Conservation (phyloP, 2,888 invertebrate species). For the Eurois occulta region DNA sequence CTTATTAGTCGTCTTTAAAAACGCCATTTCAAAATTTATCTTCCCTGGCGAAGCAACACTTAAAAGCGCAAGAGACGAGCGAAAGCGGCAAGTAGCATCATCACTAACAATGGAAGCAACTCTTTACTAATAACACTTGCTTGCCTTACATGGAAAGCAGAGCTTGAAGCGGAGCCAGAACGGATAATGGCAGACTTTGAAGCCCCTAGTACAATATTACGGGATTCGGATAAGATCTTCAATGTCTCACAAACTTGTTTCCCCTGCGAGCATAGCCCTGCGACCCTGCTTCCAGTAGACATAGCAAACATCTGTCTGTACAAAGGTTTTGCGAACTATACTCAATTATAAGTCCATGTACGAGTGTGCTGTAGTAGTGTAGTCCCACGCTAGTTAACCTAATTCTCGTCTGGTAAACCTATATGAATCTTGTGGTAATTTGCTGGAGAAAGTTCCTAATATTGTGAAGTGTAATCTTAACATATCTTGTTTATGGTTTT, state of each 20-base stretch:
- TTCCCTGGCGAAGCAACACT: neutral
- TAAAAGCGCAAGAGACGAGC: neutral
- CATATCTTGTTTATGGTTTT: neutral
- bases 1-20: neutral
- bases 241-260: conserved; percentile 20
- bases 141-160: conserved; percentile 38
- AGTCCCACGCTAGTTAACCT: conserved; percentile 44
- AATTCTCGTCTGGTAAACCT: conserved; percentile 31
- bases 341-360: conserved; percentile 42
- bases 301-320: conserved; percentile 11
- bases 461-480: neutral
- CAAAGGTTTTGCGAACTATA: conserved; percentile 11
- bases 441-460: conserved; percentile 42
- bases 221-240: conserved; percentile 42
- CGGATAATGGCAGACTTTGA: conserved; percentile 23
- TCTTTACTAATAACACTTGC: conserved; percentile 15
- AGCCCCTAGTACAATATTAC: conserved; percentile 22
- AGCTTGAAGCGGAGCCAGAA: conserved; percentile 27
- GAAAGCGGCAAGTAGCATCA: conserved; percentile 13
- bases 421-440: conserved; percentile 21
- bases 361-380: conserved; percentile 32
- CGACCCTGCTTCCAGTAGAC: neutral
- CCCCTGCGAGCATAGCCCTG: neutral
- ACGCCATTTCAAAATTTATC: neutral
- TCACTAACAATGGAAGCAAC: conserved; percentile 31